Evolutionary conservation across 2,113 vertebrate genomes (phyloP), one percentile per base, ranked within the genome.

Genomic region (Delphinus delphis): DNA sequence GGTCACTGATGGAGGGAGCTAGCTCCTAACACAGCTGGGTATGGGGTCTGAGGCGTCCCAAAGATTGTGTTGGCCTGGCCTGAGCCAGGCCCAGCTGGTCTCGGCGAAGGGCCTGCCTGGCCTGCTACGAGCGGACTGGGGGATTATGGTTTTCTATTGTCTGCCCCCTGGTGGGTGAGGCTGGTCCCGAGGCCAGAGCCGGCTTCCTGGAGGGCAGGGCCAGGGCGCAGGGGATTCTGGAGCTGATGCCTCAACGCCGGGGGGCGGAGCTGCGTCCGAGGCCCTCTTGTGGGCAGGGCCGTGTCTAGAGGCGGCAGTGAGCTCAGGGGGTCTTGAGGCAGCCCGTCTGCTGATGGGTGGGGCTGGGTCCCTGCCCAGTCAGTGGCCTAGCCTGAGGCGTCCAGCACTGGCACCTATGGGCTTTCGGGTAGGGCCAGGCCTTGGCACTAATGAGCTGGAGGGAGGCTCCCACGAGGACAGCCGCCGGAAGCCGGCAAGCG

Each of bases 211-310:
- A 80, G 50, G 50, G 33, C 76, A 5, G 50, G 50, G 33, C 33
- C 50, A 1, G 76, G 10, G 3, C 7, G 6, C 33, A 26, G 77
- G 13, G 20, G 76, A 3, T 25, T 8, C 50, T 2, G 50, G 76
- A 23, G 2, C 50, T 2, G 50, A 8, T 1, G 12, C 77, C 33
- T 25, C 53, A 13, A 4, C 12, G 26, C 63, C 0, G 28, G 12
- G 28, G 28, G 62, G 26, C 26, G 62, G 62, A 63, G 26, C 26
- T 63, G 26, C 25, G 63, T 14, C 63, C 2, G 12, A 28, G 63
- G 63, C 63, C 12, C 21, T 26, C 50, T 2, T 21, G 20, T 8
- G 65, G 65, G 65, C 65, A n/a, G 65, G 6, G 14, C 65, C 15
- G 31, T 6, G 65, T 18, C 65, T 8, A 65, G 31, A n/a, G 14